Percentiles rank a stretch among this genome's conserved stretches.
These are phyloP conservation scores for Thereva nobilitata DNA, from an alignment of 2,888 invertebrate species.

Conservation along the genomic window DNA sequence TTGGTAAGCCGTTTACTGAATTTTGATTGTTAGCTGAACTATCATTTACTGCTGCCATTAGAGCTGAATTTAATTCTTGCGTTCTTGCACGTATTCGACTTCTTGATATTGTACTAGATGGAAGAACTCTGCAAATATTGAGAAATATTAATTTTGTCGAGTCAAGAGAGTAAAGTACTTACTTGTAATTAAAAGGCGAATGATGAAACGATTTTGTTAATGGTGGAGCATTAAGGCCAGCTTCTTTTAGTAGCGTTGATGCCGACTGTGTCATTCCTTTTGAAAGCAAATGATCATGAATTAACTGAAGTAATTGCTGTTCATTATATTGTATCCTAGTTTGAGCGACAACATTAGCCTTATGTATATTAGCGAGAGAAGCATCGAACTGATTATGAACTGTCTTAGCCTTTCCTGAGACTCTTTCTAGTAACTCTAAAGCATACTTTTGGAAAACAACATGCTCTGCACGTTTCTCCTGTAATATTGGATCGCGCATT, in stretches of 20 bases:
- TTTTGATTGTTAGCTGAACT: not conserved
- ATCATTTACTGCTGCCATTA: conserved; percentile 5
- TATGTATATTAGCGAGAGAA: conserved; percentile 85
- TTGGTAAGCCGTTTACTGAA: not conserved
- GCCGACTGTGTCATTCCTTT: conserved; percentile 79
- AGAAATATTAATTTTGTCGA: not conserved
- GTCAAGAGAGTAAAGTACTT: conserved; percentile 5
- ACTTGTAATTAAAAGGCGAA: conserved; percentile 53
- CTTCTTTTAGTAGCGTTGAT: conserved; percentile 74
- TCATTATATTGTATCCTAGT: conserved; percentile 95
- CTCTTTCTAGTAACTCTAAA: conserved; percentile 82
- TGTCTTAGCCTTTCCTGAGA: conserved; percentile 88
- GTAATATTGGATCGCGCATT: conserved; percentile 95
- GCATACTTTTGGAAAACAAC: conserved; percentile 95
- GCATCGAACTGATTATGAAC: conserved; percentile 77
- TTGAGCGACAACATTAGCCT: conserved; percentile 93
- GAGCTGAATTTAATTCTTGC: conserved; percentile 50
- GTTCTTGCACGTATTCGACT: conserved; percentile 49
- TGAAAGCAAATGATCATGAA: conserved; percentile 81
- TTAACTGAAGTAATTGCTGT: conserved; percentile 87
- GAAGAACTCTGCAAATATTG: conserved; percentile 49
- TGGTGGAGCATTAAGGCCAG: conserved; percentile 62
- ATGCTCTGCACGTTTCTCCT: conserved; percentile 95
- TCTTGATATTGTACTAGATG: conserved; percentile 48
- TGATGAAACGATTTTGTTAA: conserved; percentile 55